A percentile compares a stretch with the other conserved stretches of the same genome.
Evolutionary conservation across 1,140 invertebrate genomes (phyloP).

Genomic region (Nasonia vitripennis): DNA sequence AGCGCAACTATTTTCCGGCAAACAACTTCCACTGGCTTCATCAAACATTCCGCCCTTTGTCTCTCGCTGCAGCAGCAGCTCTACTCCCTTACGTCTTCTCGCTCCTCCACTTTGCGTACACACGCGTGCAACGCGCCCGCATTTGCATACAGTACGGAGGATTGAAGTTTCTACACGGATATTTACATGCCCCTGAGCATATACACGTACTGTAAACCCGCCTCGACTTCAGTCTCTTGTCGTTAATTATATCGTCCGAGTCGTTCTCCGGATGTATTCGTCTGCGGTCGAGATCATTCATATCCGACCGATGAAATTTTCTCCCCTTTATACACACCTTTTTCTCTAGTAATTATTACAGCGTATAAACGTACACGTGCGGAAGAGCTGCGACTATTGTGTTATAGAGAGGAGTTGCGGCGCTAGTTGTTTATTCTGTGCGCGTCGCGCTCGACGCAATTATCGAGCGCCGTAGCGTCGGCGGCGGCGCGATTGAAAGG

Average conservation of each 20-base stretch:
- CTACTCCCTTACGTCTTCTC: too few relatives aligned
- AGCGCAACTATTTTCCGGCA: too few relatives aligned
- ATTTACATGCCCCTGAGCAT: slow-evolving; percentile 9
- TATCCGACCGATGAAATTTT: neutral
- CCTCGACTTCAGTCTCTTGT: neutral
- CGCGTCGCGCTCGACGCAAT: neutral
- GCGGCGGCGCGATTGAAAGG: slow-evolving; percentile 7
- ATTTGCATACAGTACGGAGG: slow-evolving; percentile 37
- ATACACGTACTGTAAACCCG: neutral
- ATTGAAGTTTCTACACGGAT: slow-evolving; percentile 41
- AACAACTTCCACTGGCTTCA: too few relatives aligned
- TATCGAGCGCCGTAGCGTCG: neutral
- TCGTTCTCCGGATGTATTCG: neutral
- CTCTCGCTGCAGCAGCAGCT: too few relatives aligned
- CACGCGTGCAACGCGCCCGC: too few relatives aligned
- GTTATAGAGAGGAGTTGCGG: neutral
- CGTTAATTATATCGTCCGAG: slow-evolving; percentile 33
- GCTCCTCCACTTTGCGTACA: too few relatives aligned
- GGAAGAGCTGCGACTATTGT: neutral
- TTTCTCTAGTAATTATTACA: too few relatives aligned
- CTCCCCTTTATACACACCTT: too few relatives aligned
- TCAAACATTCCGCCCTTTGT: too few relatives aligned
- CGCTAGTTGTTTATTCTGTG: slow-evolving; percentile 18
- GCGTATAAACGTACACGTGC: neutral
- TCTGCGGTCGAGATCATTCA: slow-evolving; percentile 30